Base-by-base conservation (phyloP, 2,888 invertebrate genomes). In the Cryptosula pallasiana region DNA sequence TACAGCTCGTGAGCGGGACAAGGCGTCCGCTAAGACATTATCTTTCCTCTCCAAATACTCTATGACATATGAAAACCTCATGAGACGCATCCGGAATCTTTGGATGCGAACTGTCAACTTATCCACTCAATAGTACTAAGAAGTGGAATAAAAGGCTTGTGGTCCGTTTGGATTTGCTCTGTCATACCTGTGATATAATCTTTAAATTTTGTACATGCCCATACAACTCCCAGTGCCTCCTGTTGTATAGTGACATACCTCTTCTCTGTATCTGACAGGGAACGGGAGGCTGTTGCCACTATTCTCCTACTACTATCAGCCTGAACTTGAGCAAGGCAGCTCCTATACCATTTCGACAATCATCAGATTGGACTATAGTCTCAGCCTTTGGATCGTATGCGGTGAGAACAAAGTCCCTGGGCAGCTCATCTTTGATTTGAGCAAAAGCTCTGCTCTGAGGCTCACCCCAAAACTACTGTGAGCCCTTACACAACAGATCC, bases 41-140 rank as follows among this genome's bases (percentile, higher is more conserved):
- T 57, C 5, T 57, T 57, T 57, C 5, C 57, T 25, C n/a, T 9
- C 13, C 5, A 57, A 16, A 23, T 57, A 25, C 25, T 57, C 57
- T 13, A 57, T 57, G n/a, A 57, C 57, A 57, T 57, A 57, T 5
- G n/a, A 57, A 57, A 57, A n/a, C n/a, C n/a, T n/a, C n/a, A n/a
- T n/a, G n/a, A n/a, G n/a, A n/a, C n/a, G n/a, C n/a, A n/a, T n/a
- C 5, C 57, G 20, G n/a, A 57, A 57, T 25, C 57, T 16, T 23
- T 57, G 57, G 25, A 57, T 57, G n/a, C 57, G 25, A 16, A 57
- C 57, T 57, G 57, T 57, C 25, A 57, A 23, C 25, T 57, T 57
- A 25, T 57, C 25, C 13, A 57, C 57, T 57, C 57, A 57, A 25
- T 57, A 23, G 5, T 23, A 57, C n/a, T 23, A 16, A 57, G n/a